A percentile compares a stretch with the other conserved stretches of the same genome.
These are phyloP conservation scores for Caenorhabditis macrosperma DNA, from an alignment of 2,888 invertebrate species.

Conservation along the genomic window DNA sequence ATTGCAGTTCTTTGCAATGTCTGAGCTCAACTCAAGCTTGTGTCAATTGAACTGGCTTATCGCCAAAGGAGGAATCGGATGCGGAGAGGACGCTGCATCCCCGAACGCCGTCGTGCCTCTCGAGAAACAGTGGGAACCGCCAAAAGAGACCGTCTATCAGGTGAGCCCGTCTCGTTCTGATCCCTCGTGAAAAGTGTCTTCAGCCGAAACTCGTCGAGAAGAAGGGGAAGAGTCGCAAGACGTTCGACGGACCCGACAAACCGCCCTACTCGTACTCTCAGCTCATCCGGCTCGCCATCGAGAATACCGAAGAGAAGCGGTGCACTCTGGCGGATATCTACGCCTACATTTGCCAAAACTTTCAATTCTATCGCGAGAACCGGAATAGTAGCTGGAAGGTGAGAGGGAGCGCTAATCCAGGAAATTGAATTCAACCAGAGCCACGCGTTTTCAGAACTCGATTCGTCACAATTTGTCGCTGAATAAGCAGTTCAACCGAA, in stretches of 20 bases:
- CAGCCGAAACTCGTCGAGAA: not conserved
- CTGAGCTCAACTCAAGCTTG: conserved; percentile 68
- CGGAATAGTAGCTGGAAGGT: conserved; percentile 67
- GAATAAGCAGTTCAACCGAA: conserved; percentile 63
- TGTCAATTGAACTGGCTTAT: conserved; percentile 71
- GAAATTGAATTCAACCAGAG: conserved; percentile 8
- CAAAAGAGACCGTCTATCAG: not conserved
- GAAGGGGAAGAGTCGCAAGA: not conserved
- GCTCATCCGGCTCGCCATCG: conserved; percentile 65
- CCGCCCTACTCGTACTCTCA: conserved; percentile 66
- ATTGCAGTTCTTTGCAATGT: conserved; percentile 11
- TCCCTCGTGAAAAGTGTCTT: not conserved
- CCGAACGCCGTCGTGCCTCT: not conserved
- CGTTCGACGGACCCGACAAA: conserved; percentile 43
- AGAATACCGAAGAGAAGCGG: conserved; percentile 44
- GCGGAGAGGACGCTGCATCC: too few species aligned
- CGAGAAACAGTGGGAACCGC: not conserved
- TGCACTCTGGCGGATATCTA: conserved; percentile 69
- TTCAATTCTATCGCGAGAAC: conserved; percentile 62
- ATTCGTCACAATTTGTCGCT: conserved; percentile 71
- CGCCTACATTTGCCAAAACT: conserved; percentile 60
- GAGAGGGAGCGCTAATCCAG: not conserved
- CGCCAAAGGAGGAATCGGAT: conserved; percentile 53
- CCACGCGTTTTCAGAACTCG: conserved; percentile 60
- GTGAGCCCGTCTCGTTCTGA: not conserved